Evolutionary conservation across 2,888 invertebrate genomes (phyloP), one percentile per base, ranked within the genome.

Genomic region (Eulithis testata): DNA sequence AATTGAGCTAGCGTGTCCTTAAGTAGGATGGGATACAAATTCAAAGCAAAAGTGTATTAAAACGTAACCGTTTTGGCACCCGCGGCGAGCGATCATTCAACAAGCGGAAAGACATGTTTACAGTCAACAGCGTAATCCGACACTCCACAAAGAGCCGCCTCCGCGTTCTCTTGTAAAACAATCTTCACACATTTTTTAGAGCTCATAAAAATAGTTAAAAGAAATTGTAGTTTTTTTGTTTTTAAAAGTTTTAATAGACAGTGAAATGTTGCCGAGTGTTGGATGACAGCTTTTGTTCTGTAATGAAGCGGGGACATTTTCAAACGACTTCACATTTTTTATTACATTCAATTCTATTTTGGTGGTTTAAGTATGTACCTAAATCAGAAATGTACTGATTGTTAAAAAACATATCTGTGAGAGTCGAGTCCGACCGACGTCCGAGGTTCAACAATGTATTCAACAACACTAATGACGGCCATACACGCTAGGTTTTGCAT

Each of bases 141-240:
- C 82, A 90, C 88, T 79, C 75, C 86, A 87, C 93, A 92, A 92
- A 93, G 91, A 88, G 89, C 91, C 93, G 91, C 90, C 89, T 85
- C 85, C 84, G 85, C 88, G 83, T 83, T 85, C 88, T 86, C 88
- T 82, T 89, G 91, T 91, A 92, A 92, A 88, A 89, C 89, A 88
- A 91, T 91, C 90, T 89, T 87, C 86, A 91, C 90, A 90, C 85
- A 67, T 91, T 91, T 91, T 92, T 91, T 91, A 91, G 81, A 84
- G 86, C 86, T 79, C 87, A 90, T 93, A 91, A 93, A 93, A 93
- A 93, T 92, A 92, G 92, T 91, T 90, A 81, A 92, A 91, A 92
- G 91, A 88, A 87, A 88, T 87, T 88, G 82, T 83, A 78, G 76
- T 81, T 84, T 87, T 85, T 88, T 67, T 66, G 55, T 52, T 66